phyloP scores from a whole-genome alignment of 2,113 vertebrate species.

The Gambusia holbrooki region DNA sequence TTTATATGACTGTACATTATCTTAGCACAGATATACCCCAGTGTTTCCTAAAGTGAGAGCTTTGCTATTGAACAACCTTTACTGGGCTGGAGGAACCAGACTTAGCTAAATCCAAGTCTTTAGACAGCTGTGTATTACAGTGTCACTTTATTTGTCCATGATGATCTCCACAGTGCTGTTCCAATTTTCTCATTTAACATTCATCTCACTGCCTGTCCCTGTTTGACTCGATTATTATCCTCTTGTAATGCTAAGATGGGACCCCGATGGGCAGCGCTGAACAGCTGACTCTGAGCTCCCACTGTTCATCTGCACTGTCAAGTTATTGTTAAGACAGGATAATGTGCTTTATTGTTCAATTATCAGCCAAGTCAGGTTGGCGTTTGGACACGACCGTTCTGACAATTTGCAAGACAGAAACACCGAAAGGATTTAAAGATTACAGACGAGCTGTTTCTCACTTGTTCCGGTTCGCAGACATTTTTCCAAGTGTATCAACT shows the following conservation, averaged over 20 bases:
- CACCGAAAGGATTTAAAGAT: not conserved
- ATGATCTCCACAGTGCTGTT: not conserved
- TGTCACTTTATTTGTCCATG: no score
- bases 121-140: no score
- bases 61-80: no score
- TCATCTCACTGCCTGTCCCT: not conserved
- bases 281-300: not conserved
- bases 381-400: not conserved
- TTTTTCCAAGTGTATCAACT: not conserved
- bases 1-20: no score
- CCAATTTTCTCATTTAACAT: not conserved
- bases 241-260: not conserved
- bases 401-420: not conserved
- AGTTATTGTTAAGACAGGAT: not conserved
- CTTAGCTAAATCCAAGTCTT: no score
- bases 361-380: not conserved
- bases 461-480: not conserved
- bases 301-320: not conserved
- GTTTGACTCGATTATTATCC: not conserved
- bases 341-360: not conserved
- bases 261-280: not conserved
- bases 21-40: no score
- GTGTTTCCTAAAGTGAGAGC: no score
- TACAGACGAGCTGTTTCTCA: not conserved
- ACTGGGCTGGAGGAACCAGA: no score